A percentile compares a stretch with the other conserved stretches of the same genome.
These are phyloP conservation scores for Zosterops lateralis DNA, from an alignment of 2,113 vertebrate species.

Conservation along the genomic window DNA sequence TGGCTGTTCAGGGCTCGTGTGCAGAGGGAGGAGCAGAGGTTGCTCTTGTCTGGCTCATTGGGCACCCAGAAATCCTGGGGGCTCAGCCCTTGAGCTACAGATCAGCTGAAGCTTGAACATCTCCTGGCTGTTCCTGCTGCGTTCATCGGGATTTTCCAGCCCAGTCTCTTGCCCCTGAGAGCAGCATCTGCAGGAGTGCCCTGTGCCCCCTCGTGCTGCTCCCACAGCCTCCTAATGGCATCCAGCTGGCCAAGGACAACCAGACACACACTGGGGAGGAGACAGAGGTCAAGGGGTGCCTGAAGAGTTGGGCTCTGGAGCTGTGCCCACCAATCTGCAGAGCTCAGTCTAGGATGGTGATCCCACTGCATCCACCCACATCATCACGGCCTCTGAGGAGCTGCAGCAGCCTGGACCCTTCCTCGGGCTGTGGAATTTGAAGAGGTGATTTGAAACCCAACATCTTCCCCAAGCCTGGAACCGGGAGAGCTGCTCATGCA, in stretches of 20 bases:
- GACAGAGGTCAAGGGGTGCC: background rate
- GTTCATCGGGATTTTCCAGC: background rate
- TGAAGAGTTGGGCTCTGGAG: background rate
- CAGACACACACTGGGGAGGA: accelerated
- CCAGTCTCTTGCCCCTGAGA: background rate
- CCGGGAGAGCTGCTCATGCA: accelerated
- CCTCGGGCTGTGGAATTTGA: background rate
- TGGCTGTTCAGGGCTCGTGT: background rate
- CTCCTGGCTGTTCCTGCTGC: background rate
- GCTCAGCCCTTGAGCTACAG: accelerated
- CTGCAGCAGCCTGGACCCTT: background rate
- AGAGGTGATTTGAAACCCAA: background rate
- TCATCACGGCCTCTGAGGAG: accelerated
- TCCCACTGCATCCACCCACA: accelerated
- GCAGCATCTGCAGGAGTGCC: background rate
- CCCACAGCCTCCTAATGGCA: background rate
- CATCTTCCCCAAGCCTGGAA: background rate
- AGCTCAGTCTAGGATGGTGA: background rate
- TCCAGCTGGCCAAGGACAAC: background rate
- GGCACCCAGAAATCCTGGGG: background rate
- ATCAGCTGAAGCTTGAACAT: background rate
- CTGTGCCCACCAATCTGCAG: accelerated
- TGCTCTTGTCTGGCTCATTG: background rate
- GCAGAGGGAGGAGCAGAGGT: background rate
- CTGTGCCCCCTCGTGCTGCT: background rate